A percentile compares a stretch with the other conserved stretches of the same genome.
These are phyloP conservation scores for Odontophorus gujanensis DNA, from an alignment of 2,113 vertebrate genomes.

Conservation along the genomic window DNA sequence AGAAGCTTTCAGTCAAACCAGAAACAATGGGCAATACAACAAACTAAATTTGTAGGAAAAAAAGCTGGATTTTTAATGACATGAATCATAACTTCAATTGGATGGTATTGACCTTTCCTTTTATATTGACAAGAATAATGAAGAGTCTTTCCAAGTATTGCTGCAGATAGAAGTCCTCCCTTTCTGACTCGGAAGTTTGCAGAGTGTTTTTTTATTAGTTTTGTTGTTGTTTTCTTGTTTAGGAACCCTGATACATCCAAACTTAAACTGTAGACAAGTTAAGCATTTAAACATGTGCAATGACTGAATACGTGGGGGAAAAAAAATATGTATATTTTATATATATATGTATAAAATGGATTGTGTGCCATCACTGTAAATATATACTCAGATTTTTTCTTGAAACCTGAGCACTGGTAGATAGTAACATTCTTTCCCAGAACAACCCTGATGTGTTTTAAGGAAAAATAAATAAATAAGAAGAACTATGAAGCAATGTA, in stretches of 20 bases:
- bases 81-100: background rate
- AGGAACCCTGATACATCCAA: background rate
- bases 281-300: background rate
- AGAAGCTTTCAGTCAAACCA: background rate
- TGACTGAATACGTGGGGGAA: background rate
- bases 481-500: background rate
- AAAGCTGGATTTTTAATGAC: fast-evolving
- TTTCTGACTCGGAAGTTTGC: background rate
- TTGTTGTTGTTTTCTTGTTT: background rate
- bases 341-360: background rate
- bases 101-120: background rate
- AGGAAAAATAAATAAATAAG: background rate
- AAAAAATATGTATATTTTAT: background rate
- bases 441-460: background rate
- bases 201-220: background rate
- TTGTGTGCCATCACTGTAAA: background rate
- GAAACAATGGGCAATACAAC: background rate
- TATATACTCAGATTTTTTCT: background rate
- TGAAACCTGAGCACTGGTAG: background rate
- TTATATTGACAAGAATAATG: background rate
- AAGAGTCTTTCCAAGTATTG: background rate
- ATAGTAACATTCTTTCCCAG: background rate
- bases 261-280: background rate
- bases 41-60: background rate
- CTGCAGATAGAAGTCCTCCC: background rate